Percentiles rank a stretch among this genome's conserved stretches.
These are phyloP conservation scores for Bilobella aurantiaca DNA, from an alignment of 1,140 invertebrate genomes.

Conservation along the genomic window DNA sequence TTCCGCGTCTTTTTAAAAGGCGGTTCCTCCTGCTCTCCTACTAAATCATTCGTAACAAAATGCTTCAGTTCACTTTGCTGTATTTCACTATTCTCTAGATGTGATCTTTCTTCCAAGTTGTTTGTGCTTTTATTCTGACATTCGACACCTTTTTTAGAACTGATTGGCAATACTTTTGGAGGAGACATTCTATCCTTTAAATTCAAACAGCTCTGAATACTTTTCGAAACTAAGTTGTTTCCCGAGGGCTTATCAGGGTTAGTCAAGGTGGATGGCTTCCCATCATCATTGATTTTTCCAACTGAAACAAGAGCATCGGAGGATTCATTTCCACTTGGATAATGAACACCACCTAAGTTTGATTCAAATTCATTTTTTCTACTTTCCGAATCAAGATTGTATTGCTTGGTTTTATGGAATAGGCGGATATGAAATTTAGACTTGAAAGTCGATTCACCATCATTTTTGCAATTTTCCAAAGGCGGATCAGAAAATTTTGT, in stretches of 20 bases:
- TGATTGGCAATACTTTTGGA: constrained; percentile 23
- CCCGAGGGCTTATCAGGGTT: constrained; percentile 13
- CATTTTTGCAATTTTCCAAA: too few species aligned
- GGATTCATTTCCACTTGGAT: too few species aligned
- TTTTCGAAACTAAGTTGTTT: constrained; percentile 26
- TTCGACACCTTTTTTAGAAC: too few species aligned
- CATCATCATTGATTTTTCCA: constrained; percentile 4
- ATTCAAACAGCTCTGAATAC: constrained; percentile 35
- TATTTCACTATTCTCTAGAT: too few species aligned
- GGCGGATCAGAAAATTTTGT: too few species aligned
- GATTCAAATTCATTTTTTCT: not conserved
- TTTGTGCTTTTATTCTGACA: too few species aligned
- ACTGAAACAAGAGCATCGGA: not conserved
- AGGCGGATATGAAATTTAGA: not conserved
- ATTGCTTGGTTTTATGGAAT: constrained; percentile 30
- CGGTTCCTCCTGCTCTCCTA: constrained; percentile 22
- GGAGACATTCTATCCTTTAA: constrained; percentile 40
- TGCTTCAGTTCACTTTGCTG: too few species aligned
- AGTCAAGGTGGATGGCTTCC: not conserved
- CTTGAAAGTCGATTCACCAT: too few species aligned
- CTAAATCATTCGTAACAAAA: not conserved
- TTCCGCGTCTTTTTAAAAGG: constrained; percentile 11
- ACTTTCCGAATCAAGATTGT: not conserved
- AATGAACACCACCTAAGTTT: too few species aligned
- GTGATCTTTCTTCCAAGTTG: too few species aligned